Percentiles rank a stretch among this genome's conserved stretches.
Conservation (phyloP, 1,140 invertebrate genomes). For the Phocides pigmalion region DNA sequence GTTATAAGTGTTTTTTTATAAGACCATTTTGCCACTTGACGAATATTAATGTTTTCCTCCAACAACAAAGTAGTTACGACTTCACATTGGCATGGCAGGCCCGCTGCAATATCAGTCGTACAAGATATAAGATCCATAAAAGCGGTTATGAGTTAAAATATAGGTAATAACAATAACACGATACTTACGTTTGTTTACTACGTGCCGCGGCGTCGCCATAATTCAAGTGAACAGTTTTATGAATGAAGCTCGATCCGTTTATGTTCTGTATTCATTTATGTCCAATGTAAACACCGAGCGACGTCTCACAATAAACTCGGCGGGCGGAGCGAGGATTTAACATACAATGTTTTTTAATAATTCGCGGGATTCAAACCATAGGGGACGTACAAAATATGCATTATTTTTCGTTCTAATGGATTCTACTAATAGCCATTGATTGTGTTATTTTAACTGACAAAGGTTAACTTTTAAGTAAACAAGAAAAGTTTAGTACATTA, state of each 20-base stretch:
- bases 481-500: too few relatives aligned
- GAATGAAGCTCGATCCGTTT: slow-evolving; percentile 51
- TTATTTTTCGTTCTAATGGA: neutral
- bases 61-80: too few relatives aligned
- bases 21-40: too few relatives aligned
- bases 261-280: slow-evolving; percentile 43
- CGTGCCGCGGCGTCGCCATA: slow-evolving; percentile 48
- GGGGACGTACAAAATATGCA: too few relatives aligned
- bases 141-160: slow-evolving; percentile 22
- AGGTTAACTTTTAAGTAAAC: too few relatives aligned
- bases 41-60: too few relatives aligned
- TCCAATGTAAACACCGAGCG: slow-evolving; percentile 43
- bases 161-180: slow-evolving; percentile 31
- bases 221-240: slow-evolving; percentile 59
- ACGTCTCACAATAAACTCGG: slow-evolving; percentile 42
- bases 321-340: slow-evolving; percentile 25
- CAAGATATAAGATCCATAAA: neutral
- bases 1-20: too few relatives aligned
- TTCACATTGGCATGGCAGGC: neutral
- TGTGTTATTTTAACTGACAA: too few relatives aligned
- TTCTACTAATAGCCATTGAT: too few relatives aligned
- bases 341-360: slow-evolving; percentile 11
- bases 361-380: too few relatives aligned
- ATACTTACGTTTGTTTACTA: slow-evolving; percentile 49
- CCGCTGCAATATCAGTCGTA: neutral